Percentiles rank a stretch among this genome's conserved stretches.
phyloP scores from a whole-genome alignment of 2,888 invertebrate species.

The Drosophila infuscata region DNA sequence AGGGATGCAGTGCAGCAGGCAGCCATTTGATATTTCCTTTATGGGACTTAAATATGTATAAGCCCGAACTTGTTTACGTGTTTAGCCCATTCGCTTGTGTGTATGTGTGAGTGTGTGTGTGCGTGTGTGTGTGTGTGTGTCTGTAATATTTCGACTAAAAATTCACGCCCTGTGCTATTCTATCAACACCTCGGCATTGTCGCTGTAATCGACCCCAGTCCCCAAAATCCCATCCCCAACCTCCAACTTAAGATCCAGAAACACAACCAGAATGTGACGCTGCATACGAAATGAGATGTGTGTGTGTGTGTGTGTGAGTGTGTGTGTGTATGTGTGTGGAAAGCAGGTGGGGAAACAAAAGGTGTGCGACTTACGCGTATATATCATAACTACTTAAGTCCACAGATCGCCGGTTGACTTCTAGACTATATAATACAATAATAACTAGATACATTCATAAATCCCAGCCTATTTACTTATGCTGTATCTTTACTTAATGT shows the following conservation, averaged over 20 bases:
- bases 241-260: constrained; percentile 5
- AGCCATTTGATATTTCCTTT: constrained; percentile 72
- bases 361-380: constrained; percentile 33
- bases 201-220: constrained; percentile 38
- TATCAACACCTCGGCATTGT: constrained; percentile 78
- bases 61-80: constrained; percentile 69
- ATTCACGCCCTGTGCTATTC: constrained; percentile 73
- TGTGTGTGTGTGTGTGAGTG: background rate
- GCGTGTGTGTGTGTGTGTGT: constrained; percentile 6
- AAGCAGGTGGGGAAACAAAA: background rate
- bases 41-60: constrained; percentile 79
- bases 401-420: constrained; percentile 18
- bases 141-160: constrained; percentile 68
- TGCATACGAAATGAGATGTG: constrained; percentile 77
- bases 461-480: constrained; percentile 17
- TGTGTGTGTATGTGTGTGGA: background rate
- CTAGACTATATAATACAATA: constrained; percentile 17
- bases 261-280: constrained; percentile 34
- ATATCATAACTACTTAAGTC: constrained; percentile 35
- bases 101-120: background rate
- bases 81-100: constrained; percentile 22
- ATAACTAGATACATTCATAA: constrained; percentile 1
- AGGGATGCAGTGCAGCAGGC: constrained; percentile 49
- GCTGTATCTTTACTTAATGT: background rate
- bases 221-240: constrained; percentile 2